Evolutionary conservation across 2,888 invertebrate genomes (phyloP).

Genomic region (Thalpophila matura): DNA sequence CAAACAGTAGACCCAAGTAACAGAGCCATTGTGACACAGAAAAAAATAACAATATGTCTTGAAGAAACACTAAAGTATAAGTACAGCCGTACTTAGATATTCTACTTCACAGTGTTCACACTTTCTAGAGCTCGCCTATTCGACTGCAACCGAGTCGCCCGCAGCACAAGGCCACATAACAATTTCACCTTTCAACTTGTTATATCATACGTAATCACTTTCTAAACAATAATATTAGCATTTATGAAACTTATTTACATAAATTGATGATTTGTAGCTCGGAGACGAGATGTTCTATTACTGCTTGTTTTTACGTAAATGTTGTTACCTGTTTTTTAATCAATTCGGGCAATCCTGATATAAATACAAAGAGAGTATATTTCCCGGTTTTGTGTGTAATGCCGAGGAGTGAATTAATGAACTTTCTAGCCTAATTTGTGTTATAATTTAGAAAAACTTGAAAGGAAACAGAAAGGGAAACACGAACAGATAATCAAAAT

Average conservation of each 20-base stretch:
- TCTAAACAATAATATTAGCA: constrained; percentile 63
- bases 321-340: constrained; percentile 29
- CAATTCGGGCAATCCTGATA: constrained; percentile 7
- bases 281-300: constrained; percentile 5
- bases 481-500: background rate
- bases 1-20: constrained; percentile 79
- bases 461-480: background rate
- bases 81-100: too few relatives aligned
- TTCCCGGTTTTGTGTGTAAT: background rate
- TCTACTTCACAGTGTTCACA: too few relatives aligned
- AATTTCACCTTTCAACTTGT: constrained; percentile 87
- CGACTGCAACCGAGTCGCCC: constrained; percentile 55
- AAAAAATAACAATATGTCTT: constrained; percentile 37
- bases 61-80: constrained; percentile 33
- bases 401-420: background rate
- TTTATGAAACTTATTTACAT: constrained; percentile 54
- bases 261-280: constrained; percentile 16
- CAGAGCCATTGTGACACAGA: constrained; percentile 69
- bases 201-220: constrained; percentile 83
- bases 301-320: constrained; percentile 16
- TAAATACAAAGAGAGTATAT: constrained; percentile 19
- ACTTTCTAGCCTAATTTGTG: constrained; percentile 7
- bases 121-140: constrained; percentile 70
- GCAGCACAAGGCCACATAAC: constrained; percentile 67
- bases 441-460: background rate